Evolutionary conservation across 2,113 vertebrate species (phyloP), one percentile per base, ranked within the genome.

Genomic region (Phyllostomus hastatus): DNA sequence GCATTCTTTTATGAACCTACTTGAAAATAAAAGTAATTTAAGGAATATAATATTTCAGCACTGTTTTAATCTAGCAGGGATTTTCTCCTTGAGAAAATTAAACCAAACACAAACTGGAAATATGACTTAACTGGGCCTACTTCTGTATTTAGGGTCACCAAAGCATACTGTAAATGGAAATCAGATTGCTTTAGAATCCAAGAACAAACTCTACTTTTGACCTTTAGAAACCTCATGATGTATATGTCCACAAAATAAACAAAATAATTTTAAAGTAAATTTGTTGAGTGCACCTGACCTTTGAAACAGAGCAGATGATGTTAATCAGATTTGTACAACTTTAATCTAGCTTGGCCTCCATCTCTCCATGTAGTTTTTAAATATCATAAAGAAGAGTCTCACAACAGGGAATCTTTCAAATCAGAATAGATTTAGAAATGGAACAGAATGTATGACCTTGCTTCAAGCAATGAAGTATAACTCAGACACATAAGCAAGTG

Each of bases 191-290:
- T 98, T 94, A 97, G 96, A 98, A 98, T 98, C 97, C 97, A 98
- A 97, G 98, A 98, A 91, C 57, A 97, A 97, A 98, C 97, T 98
- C 95, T 93, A 97, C 93, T 97, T 97, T 97, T 98, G 98, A 98
- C 98, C 98, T 98, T 99, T 98, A 98, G 14, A 98, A 95, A 98
- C 96, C 94, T 98, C 96, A 80, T 97, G 96, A 98, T 98, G 96
- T 98, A 98, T 97, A 98, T 80, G 41, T 98, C 98, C 96, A 98
- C 97, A 98, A 98, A 98, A 98, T 98, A 98, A 99, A 99, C 98
- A 99, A 99, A 98, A 98, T 98, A 98, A 98, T 98, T 98, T 98
- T 97, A 98, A 98, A 98, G 98, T 94, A 98, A 98, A 98, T 98
- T 98, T 92, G 96, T 97, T 95, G 98, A 98, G 87, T 95, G 95